Conservation (phyloP, 2,888 invertebrate genomes). For the Caenorhabditis japonica region DNA sequence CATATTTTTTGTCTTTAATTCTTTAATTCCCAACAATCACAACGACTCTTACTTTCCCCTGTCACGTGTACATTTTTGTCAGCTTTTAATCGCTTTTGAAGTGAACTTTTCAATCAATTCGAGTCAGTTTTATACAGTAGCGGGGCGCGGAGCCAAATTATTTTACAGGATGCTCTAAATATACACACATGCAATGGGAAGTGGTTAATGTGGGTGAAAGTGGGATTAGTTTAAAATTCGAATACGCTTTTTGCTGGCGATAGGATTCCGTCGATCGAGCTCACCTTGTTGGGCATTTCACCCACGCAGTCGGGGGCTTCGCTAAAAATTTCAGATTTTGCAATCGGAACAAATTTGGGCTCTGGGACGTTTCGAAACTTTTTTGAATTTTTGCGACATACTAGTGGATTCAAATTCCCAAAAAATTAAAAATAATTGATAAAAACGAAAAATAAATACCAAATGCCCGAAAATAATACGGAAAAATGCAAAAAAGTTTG, state of each 20-base stretch:
- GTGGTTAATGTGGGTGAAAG: constrained; percentile 1
- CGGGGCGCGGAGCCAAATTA: constrained; percentile 22
- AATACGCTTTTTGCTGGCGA: constrained; percentile 43
- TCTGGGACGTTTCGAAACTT: no score
- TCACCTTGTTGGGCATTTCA: constrained; percentile 64
- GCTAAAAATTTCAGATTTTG: no score
- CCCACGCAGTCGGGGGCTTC: constrained; percentile 74
- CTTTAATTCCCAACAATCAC: no score
- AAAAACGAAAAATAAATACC: no score
- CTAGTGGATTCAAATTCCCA: no score
- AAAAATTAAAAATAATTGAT: no score
- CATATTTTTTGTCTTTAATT: neutral
- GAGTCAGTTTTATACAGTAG: constrained; percentile 25
- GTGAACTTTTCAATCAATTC: neutral
- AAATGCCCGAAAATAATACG: no score
- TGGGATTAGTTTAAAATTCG: constrained; percentile 20
- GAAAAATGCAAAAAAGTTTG: no score
- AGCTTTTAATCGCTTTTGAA: constrained; percentile 4
- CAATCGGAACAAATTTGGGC: no score
- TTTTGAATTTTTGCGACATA: no score
- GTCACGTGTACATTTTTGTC: no score
- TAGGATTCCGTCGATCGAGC: constrained; percentile 33
- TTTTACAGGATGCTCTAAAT: constrained; percentile 24
- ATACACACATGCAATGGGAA: constrained; percentile 1
- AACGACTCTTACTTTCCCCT: no score